Base-by-base conservation (phyloP, 1,140 invertebrate genomes). In the Drosophila neocordata region DNA sequence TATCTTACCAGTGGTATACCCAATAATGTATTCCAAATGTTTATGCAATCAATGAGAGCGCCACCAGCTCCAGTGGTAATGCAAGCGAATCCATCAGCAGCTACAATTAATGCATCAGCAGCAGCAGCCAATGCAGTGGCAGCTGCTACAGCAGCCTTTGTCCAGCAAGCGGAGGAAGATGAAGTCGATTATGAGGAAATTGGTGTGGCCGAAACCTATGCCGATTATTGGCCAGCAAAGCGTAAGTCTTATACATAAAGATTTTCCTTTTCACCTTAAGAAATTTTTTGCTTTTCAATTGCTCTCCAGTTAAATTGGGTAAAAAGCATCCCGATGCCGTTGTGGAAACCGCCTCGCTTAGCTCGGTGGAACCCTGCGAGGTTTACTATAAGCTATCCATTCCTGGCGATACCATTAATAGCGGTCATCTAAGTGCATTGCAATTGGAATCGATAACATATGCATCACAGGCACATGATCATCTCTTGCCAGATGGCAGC, bases 251-350 rank as follows among this genome's bases (percentile, higher is more conserved):
- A 0, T 5, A 2, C 0, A 15, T 12, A 9, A 20, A 24, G 11
- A 12, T 27, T 5, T 3, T 15, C 11, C 1, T 51, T 18, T 9
- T 34, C 1, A 24, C n/a, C n/a, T n/a, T n/a, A n/a, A n/a, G n/a
- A n/a, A n/a, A n/a, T n/a, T 24, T 24, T 24, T 24, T 15, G 12
- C 0, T 51, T 18, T 9, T 34, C 1, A 27, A 13, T 18, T n/a
- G 15, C 24, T 24, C 1, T 88, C 20, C 82, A 97, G 96, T 99
- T 73, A 98, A 98, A 92, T 93, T 99, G 55, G 99, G 99, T 4
- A 95, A 95, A 65, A 97, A 97, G 87, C 99, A 99, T 95, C 99
- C 99, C 0, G 99, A 99, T 93, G 96, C 97, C n/a, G 98, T 99
- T 9, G 99, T 99, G 15, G 99, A 99, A 92, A 99, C 99, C 0